These are phyloP conservation scores for Gracilinanus agilis DNA, from an alignment of 2,113 vertebrate species.

Conservation along the genomic window DNA sequence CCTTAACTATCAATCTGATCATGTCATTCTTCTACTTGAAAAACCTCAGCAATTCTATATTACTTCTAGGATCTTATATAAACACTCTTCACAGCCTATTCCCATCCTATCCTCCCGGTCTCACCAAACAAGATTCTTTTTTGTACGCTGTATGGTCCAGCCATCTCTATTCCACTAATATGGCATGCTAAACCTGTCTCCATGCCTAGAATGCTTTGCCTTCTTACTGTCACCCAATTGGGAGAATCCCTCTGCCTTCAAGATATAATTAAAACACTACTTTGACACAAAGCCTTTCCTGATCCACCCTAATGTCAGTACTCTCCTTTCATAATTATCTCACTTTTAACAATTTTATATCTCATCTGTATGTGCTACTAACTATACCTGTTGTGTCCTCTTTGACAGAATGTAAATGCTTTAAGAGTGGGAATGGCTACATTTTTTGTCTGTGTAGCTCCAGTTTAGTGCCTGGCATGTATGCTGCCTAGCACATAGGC, in stretches of 20 bases:
- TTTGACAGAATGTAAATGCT: neutral
- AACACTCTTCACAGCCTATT: neutral
- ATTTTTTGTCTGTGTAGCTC: neutral
- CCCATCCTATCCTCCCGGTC: neutral
- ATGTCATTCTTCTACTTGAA: neutral
- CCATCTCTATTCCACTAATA: neutral
- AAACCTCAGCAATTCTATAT: neutral
- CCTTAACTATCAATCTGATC: neutral
- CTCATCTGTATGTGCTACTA: neutral
- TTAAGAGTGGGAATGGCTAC: neutral
- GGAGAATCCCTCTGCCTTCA: neutral
- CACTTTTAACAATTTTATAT: too few species aligned
- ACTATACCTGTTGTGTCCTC: neutral
- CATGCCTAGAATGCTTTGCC: neutral
- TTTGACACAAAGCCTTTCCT: neutral
- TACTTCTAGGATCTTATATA: neutral
- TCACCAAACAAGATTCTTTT: neutral
- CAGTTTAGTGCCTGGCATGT: too few species aligned
- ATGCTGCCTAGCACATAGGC: neutral
- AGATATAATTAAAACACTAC: neutral
- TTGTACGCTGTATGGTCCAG: neutral
- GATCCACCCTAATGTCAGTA: neutral
- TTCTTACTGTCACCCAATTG: neutral
- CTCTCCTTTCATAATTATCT: neutral
- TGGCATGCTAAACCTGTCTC: neutral